Percentiles rank a stretch among this genome's conserved stretches.
These are phyloP conservation scores for Ptilorrhoa leucosticta DNA, from an alignment of 2,113 vertebrate genomes.

Conservation along the genomic window DNA sequence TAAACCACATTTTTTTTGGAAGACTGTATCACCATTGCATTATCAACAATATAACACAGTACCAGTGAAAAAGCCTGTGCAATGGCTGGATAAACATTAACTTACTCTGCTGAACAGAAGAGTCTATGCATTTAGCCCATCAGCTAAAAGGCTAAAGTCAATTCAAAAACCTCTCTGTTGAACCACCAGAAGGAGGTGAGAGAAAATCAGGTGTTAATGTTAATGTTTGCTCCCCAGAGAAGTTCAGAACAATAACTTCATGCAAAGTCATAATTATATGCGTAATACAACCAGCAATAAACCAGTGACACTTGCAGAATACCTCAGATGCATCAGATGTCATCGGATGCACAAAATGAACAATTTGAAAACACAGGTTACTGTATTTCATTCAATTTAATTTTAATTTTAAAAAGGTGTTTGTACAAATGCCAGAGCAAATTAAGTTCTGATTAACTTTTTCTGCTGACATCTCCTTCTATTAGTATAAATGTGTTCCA, in stretches of 20 bases:
- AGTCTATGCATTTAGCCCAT: rapidly evolving
- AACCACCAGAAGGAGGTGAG: not conserved
- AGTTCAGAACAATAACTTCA: not conserved
- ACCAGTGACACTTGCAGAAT: not conserved
- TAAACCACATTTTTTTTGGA: not conserved
- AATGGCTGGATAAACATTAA: not conserved
- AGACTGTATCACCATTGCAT: not conserved
- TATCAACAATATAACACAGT: not conserved
- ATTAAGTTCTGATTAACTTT: not conserved
- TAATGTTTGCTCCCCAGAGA: not conserved
- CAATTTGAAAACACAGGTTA: not conserved
- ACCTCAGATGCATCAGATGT: too few species aligned
- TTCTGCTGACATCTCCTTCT: not conserved
- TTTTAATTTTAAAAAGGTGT: not conserved
- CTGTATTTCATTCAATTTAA: not conserved
- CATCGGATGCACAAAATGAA: not conserved
- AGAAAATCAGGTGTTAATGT: not conserved
- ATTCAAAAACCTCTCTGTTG: not conserved
- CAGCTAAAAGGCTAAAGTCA: not conserved
- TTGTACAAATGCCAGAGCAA: not conserved
- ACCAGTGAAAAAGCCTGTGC: not conserved
- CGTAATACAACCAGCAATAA: not conserved
- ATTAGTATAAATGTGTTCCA: not conserved
- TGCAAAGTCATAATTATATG: not conserved
- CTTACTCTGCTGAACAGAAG: not conserved